phyloP scores from a whole-genome alignment of 2,888 invertebrate species.

The Agriopis leucophaearia region DNA sequence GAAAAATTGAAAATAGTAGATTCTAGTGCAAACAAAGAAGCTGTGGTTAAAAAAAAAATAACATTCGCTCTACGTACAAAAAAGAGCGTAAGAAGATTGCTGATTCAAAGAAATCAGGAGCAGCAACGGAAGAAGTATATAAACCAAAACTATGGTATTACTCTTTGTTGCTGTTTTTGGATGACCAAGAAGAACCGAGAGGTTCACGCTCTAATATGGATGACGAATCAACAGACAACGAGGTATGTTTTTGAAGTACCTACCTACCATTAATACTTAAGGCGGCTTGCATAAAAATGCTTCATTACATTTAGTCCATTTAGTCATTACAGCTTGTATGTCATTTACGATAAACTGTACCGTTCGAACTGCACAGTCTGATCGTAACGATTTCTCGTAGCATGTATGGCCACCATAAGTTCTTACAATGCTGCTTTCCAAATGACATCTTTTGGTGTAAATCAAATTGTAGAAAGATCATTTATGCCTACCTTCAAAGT shows the following conservation, averaged over 20 bases:
- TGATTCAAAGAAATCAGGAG: not conserved
- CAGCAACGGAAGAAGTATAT: not conserved
- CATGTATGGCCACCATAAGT: no score
- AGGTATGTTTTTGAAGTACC: slow-evolving; percentile 6
- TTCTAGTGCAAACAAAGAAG: not conserved
- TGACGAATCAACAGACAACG: not conserved
- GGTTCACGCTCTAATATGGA: not conserved
- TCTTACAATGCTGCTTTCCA: no score
- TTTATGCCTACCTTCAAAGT: no score
- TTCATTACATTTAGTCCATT: no score
- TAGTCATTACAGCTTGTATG: no score
- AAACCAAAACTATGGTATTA: not conserved
- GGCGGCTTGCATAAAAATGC: no score
- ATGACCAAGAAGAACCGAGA: slow-evolving; percentile 2
- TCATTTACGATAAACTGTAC: no score
- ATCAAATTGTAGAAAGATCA: no score
- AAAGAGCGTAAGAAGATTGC: not conserved
- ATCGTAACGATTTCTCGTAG: no score
- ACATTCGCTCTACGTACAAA: not conserved
- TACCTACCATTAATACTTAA: no score
- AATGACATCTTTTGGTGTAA: no score
- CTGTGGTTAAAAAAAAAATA: not conserved
- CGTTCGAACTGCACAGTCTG: no score
- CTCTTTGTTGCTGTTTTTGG: not conserved
- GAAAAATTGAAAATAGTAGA: not conserved